Evolutionary conservation across 37 sponge, comb jelly and placozoan species (phyloP), one percentile per base, ranked within the genome.

Genomic region (Cliona cf. orientalis): DNA sequence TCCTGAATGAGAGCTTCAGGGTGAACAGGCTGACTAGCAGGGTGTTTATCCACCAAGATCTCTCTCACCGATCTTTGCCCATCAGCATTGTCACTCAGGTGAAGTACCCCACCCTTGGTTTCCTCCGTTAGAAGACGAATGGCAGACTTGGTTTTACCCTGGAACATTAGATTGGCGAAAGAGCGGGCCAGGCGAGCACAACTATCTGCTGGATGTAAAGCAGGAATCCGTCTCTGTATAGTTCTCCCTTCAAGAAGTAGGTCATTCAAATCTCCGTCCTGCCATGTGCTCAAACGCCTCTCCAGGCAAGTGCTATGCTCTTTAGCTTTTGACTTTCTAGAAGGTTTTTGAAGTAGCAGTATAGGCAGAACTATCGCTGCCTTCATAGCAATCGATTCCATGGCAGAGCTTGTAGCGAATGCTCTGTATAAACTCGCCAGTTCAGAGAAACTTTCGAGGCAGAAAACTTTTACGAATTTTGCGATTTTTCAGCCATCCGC

Each of bases 341-440:
- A 23, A 7, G 63, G 63, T 23, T 62, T 62, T 62, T 62, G 63
- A 7, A 62, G 63, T 6, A 62, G 28, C 7, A 62, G 63, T 7
- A 25, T 22, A 25, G 63, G 63, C 6, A 62, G 63, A 7, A 62
- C 28, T 7, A 62, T 23, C 7, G 63, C 23, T 11, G 63, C 63
- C 63, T 62, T 62, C 23, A 62, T 7, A 62, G 63, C 63, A 7
- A 62, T 23, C 6, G 26, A 25, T 62, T 62, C 63, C 63, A 62
- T 7, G 28, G 63, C 28, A 62, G 63, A 62, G 7, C 26, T 25
- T 23, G 28, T 25, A 11, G 26, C 63, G 23, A 25, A 62, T 62
- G 63, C 63, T 25, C 6, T 7, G 63, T 62, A 62, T 28, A 62
- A 28, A 25, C 63, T 11, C 7, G 63, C 28, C 23, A 62, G 63